phyloP scores from a whole-genome alignment of 2,113 vertebrate genomes.

The Poecile atricapillus region DNA sequence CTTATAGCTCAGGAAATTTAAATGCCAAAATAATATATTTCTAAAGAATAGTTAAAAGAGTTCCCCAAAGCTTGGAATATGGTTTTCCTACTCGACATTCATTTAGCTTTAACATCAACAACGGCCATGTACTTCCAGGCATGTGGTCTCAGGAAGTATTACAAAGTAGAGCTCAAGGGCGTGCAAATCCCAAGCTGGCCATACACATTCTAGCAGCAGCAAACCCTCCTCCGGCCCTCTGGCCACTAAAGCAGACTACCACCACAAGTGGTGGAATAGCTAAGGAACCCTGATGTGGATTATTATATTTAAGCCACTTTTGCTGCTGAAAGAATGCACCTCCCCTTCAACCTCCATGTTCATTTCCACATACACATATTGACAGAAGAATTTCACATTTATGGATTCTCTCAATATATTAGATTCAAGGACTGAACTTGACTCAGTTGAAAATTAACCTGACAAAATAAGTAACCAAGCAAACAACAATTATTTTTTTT shows the following conservation, averaged over 20 bases:
- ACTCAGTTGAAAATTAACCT: not conserved
- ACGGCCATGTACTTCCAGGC: not conserved
- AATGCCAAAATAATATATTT: not conserved
- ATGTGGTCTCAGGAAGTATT: not conserved
- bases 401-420: not conserved
- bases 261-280: not conserved
- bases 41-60: not conserved
- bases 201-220: not conserved
- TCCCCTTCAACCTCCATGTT: not conserved
- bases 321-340: not conserved
- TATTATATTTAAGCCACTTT: not conserved
- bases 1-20: not conserved
- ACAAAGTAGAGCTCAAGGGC: not conserved
- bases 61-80: not conserved
- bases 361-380: not conserved
- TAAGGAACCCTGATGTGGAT: not conserved
- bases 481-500: fast-evolving
- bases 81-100: not conserved
- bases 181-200: not conserved
- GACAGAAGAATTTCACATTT: not conserved
- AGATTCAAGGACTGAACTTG: not conserved
- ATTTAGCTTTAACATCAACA: not conserved
- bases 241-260: not conserved
- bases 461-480: not conserved
- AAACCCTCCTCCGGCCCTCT: not conserved